phyloP scores from a whole-genome alignment of 1,140 invertebrate species.

The Heliconius congener region DNA sequence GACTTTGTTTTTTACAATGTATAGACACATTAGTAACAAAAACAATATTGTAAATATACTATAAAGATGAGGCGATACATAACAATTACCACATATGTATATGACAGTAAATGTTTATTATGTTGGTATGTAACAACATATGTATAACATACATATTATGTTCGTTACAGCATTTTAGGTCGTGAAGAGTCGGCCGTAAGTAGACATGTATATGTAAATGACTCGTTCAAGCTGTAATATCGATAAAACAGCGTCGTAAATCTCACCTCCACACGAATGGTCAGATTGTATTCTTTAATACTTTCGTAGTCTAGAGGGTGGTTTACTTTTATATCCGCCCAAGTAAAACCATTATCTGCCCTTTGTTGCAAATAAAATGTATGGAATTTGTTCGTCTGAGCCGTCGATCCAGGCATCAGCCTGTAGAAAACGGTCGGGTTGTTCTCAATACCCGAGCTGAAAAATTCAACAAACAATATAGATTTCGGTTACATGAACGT shows the following conservation, averaged over 20 bases:
- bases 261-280: constrained; percentile 95
- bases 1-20: no score
- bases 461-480: constrained; percentile 58
- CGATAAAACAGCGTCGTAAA: not conserved
- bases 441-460: constrained; percentile 96
- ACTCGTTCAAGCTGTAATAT: not conserved
- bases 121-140: not conserved
- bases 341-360: constrained; percentile 93
- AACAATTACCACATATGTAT: not conserved
- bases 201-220: constrained; percentile 7
- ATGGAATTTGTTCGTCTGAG: constrained; percentile 97
- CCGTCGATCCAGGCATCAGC: constrained; percentile 95
- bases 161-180: not conserved
- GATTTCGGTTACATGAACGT: constrained; percentile 25
- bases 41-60: not conserved
- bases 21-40: no score
- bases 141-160: not conserved
- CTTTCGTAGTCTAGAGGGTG: constrained; percentile 97
- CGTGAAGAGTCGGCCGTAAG: not conserved
- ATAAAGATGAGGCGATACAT: not conserved
- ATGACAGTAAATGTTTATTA: constrained; percentile 1
- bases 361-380: constrained; percentile 97
- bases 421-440: constrained; percentile 97
- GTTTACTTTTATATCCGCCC: constrained; percentile 97
- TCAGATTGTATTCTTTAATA: constrained; percentile 97